These are phyloP conservation scores for Ctenochaetus hawaiiensis DNA, from an alignment of 2,797 vertebrate species.

Conservation along the genomic window DNA sequence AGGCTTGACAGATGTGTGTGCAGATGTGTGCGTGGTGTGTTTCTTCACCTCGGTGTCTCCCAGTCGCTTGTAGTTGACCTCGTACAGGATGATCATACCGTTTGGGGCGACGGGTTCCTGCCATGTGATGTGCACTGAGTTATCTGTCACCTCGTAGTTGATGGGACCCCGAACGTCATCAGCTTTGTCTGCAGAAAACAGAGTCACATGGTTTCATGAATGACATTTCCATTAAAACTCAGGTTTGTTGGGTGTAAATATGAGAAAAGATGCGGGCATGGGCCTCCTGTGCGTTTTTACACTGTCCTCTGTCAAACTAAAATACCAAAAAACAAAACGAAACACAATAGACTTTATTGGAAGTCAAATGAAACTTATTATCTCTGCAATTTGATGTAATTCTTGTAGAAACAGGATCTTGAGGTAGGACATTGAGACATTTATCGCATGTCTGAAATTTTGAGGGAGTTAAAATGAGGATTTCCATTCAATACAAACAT, in stretches of 20 bases:
- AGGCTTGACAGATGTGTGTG: constrained; percentile 17
- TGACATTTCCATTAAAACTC: not conserved
- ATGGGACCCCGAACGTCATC: constrained; percentile 91
- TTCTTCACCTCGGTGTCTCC: constrained; percentile 92
- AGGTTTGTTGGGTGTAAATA: constrained; percentile 1
- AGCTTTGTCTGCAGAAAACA: constrained; percentile 88
- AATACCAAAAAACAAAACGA: not conserved
- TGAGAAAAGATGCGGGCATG: not conserved
- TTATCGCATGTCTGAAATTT: not conserved
- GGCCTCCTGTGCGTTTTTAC: not conserved
- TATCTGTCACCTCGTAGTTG: constrained; percentile 87
- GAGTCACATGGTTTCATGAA: constrained; percentile 12
- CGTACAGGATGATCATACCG: constrained; percentile 95
- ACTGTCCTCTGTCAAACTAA: not conserved
- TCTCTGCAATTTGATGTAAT: not conserved
- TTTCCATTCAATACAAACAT: too few relatives aligned
- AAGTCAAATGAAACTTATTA: not conserved
- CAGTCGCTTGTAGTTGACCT: constrained; percentile 92
- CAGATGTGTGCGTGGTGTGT: constrained; percentile 20
- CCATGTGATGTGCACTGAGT: constrained; percentile 91
- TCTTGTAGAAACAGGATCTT: not conserved
- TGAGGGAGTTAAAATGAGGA: not conserved
- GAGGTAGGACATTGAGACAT: too few relatives aligned
- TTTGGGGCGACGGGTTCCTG: constrained; percentile 91
- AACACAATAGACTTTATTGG: not conserved